A percentile compares a stretch with the other conserved stretches of the same genome.
phyloP scores from a whole-genome alignment of 2,797 vertebrate species.

The Rachycentron canadum region DNA sequence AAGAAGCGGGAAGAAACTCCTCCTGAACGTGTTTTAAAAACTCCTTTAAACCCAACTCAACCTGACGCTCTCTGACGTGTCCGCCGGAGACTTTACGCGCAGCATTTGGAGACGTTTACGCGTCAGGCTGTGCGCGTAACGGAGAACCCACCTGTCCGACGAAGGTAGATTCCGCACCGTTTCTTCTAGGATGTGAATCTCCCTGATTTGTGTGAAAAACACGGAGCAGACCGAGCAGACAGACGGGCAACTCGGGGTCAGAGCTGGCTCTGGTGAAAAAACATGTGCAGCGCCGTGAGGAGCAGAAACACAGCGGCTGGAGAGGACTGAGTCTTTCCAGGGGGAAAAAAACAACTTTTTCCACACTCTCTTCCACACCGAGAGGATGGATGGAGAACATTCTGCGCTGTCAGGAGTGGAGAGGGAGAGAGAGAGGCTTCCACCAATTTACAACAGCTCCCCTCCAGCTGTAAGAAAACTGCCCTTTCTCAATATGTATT shows the following conservation, averaged over 20 bases:
- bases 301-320: slow-evolving; percentile 24
- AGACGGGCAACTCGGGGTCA: not conserved
- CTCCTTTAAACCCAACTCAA: not conserved
- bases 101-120: slow-evolving; percentile 49
- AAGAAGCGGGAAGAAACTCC: slow-evolving; percentile 24
- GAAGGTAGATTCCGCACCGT: slow-evolving; percentile 55
- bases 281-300: slow-evolving; percentile 60
- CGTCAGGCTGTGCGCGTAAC: slow-evolving; percentile 57
- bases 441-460: slow-evolving; percentile 68
- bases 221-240: slow-evolving; percentile 18
- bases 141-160: slow-evolving; percentile 69
- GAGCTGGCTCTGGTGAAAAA: slow-evolving; percentile 35
- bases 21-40: not conserved
- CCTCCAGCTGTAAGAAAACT: slow-evolving; percentile 65
- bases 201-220: slow-evolving; percentile 27
- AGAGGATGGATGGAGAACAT: slow-evolving; percentile 76
- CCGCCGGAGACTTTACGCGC: slow-evolving; percentile 11
- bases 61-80: not conserved
- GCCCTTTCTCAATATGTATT: not conserved
- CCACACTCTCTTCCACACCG: slow-evolving; percentile 16
- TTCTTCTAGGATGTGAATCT: slow-evolving; percentile 64
- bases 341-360: slow-evolving; percentile 33
- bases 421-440: slow-evolving; percentile 73
- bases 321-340: slow-evolving; percentile 54
- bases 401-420: slow-evolving; percentile 65